Conservation (phyloP, 2,888 invertebrate species). For the Conus canariensis region DNA sequence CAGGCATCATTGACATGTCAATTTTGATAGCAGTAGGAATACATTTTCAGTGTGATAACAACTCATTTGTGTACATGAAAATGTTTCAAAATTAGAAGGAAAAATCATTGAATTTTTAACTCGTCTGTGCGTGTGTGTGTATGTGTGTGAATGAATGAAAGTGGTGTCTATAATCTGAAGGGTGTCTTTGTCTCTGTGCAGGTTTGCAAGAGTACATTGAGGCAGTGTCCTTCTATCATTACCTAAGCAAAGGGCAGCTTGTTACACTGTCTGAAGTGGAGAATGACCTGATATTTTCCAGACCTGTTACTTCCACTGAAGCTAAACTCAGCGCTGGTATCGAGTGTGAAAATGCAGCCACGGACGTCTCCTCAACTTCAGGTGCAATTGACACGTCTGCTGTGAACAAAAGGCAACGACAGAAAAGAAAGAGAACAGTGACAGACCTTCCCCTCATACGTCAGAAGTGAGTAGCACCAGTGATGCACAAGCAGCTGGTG, state of each 20-base stretch:
- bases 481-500: slow-evolving; percentile 13
- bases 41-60: no score
- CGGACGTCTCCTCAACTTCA: not conserved
- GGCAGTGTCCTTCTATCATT: slow-evolving; percentile 88
- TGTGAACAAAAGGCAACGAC: not conserved
- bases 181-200: slow-evolving; percentile 53
- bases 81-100: no score
- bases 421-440: not conserved
- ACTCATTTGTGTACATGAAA: no score
- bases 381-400: not conserved
- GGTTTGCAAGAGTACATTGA: slow-evolving; percentile 90
- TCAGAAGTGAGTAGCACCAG: slow-evolving; percentile 32
- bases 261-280: slow-evolving; percentile 83
- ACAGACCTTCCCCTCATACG: not conserved
- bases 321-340: not conserved
- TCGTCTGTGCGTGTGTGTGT: no score
- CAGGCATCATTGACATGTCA: no score
- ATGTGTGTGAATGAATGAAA: no score
- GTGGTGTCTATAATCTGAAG: no score
- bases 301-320: not conserved
- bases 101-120: no score
- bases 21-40: no score
- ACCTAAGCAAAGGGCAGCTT: slow-evolving; percentile 83
- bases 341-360: not conserved
- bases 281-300: slow-evolving; percentile 59